Conservation (phyloP, 2,113 vertebrate species). For the Brienomyrus brachyistius region DNA sequence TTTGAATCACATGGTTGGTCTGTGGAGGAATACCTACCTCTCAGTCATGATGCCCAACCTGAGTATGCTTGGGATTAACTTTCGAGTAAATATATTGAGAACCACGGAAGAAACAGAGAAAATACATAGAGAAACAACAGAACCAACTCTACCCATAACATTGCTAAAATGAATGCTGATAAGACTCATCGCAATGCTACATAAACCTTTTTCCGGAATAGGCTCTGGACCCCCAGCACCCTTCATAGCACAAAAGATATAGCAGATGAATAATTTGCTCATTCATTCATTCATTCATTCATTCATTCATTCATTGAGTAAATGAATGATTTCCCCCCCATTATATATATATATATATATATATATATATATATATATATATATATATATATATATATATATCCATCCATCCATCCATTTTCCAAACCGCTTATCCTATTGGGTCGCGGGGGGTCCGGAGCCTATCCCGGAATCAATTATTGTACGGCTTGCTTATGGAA, state of each 20-base stretch:
- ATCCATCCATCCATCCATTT: no score
- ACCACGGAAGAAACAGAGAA: no score
- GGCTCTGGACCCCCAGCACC: background rate
- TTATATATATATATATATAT: no score
- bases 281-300: no score
- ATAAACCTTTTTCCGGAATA: background rate
- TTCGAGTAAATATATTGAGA: background rate
- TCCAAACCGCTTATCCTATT: no score
- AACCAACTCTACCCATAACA: background rate
- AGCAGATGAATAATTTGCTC: no score
- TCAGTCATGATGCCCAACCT: conserved; percentile 7
- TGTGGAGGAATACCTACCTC: conserved; percentile 13
- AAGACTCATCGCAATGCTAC: background rate
- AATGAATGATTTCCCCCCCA: background rate
- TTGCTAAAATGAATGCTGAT: background rate
- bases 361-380: no score
- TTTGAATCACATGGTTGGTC: background rate
- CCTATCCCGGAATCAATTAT: no score
- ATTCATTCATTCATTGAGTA: no score
- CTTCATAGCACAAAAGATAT: background rate
- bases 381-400: no score
- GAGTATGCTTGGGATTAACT: background rate
- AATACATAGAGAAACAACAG: background rate
- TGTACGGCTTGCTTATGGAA: background rate
- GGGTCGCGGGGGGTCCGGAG: no score